Evolutionary conservation across 2,888 invertebrate genomes (phyloP).

Genomic region (Tetrapedia diversipes): DNA sequence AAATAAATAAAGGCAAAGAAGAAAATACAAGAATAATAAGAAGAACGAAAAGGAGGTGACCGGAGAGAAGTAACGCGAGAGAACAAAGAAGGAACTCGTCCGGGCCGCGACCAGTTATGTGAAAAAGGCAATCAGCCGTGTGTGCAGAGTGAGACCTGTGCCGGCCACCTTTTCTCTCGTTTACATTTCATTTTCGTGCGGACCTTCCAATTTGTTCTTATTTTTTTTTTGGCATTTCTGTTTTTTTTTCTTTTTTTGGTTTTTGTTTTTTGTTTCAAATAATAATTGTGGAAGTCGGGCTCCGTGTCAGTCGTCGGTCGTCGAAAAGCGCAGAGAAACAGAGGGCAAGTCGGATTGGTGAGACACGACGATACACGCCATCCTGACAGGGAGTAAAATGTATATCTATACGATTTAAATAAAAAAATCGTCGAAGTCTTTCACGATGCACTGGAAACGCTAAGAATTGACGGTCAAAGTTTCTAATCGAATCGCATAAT

Average conservation of each 20-base stretch:
- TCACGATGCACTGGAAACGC: slow-evolving; percentile 16
- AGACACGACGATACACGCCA: slow-evolving; percentile 45
- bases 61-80: not conserved
- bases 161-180: slow-evolving; percentile 29
- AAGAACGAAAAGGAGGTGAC: slow-evolving; percentile 7
- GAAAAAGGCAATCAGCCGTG: slow-evolving; percentile 40
- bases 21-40: not conserved
- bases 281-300: slow-evolving; percentile 71
- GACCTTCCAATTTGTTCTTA: not conserved
- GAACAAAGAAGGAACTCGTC: slow-evolving; percentile 18
- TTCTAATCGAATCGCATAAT: no score
- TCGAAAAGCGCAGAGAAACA: slow-evolving; percentile 67
- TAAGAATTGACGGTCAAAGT: not conserved
- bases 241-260: no score
- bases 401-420: not conserved
- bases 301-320: slow-evolving; percentile 68
- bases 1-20: not conserved
- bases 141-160: slow-evolving; percentile 25
- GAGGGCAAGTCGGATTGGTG: slow-evolving; percentile 63
- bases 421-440: no score
- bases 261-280: no score
- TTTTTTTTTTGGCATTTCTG: not conserved
- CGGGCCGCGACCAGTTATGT: slow-evolving; percentile 36
- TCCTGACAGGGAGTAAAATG: slow-evolving; percentile 31
- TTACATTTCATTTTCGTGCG: no score